These are phyloP conservation scores for Caloenas nicobarica DNA, from an alignment of 2,113 vertebrate species.

Conservation along the genomic window DNA sequence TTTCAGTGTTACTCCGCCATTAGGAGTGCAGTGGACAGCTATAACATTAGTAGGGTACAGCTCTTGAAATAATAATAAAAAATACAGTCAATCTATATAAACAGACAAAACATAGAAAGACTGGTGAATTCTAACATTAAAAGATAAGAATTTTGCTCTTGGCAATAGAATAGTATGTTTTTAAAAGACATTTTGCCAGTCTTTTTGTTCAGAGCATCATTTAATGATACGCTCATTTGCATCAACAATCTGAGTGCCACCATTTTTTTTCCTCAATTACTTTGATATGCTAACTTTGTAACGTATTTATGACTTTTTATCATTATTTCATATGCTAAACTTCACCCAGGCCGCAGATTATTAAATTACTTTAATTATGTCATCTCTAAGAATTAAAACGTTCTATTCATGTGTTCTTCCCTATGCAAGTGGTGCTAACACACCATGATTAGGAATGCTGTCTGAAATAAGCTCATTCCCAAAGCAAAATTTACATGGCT, in stretches of 20 bases:
- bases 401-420: not conserved
- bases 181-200: constrained; percentile 29
- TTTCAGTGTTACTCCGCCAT: constrained; percentile 69
- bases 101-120: constrained; percentile 28
- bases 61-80: constrained; percentile 49
- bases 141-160: constrained; percentile 26
- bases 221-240: constrained; percentile 52
- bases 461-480: constrained; percentile 14
- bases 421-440: not conserved
- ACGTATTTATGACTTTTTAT: constrained; percentile 32
- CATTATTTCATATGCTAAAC: constrained; percentile 1
- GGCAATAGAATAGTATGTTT: not conserved
- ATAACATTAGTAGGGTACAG: constrained; percentile 15
- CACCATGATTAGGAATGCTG: not conserved
- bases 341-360: not conserved
- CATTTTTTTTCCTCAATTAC: constrained; percentile 22
- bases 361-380: constrained; percentile 19
- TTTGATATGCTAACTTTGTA: constrained; percentile 62
- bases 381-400: not conserved
- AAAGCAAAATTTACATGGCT: constrained; percentile 22
- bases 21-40: constrained; percentile 72
- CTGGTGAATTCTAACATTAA: constrained; percentile 23
- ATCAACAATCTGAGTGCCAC: constrained; percentile 31
- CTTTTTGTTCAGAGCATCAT: constrained; percentile 39
- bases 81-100: constrained; percentile 39